Percentiles rank a stretch among this genome's conserved stretches.
These are phyloP conservation scores for Scolopax mira DNA, from an alignment of 2,113 vertebrate species.

Conservation along the genomic window DNA sequence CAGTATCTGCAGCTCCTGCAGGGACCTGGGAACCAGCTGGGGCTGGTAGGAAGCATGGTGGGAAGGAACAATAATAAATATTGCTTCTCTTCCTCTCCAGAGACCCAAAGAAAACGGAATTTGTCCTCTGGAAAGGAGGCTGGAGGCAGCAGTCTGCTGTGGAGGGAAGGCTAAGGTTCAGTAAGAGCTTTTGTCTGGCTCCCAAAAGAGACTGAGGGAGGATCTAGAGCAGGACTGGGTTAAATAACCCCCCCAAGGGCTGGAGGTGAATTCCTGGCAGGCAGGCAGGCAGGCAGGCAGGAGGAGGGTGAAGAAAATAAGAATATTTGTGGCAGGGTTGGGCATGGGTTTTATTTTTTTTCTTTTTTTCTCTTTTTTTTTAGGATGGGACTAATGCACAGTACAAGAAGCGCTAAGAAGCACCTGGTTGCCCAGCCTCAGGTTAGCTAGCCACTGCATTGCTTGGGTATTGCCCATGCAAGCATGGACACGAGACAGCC, in stretches of 20 bases:
- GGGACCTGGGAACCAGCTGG: neutral
- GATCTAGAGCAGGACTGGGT: neutral
- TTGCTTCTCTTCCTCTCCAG: slow-evolving; percentile 21
- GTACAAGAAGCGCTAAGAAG: neutral
- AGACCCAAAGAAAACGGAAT: neutral
- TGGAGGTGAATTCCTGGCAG: neutral
- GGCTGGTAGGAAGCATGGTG: neutral
- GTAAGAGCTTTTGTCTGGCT: neutral
- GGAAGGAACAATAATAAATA: neutral
- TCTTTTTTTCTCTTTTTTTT: neutral
- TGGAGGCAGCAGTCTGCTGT: neutral
- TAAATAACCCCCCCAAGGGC: neutral
- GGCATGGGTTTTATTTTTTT: neutral
- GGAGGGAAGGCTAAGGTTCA: neutral
- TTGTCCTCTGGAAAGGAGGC: neutral
- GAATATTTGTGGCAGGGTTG: neutral
- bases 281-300: neutral
- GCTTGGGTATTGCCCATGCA: neutral
- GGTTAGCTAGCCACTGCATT: neutral
- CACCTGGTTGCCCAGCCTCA: neutral
- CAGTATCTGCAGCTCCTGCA: neutral
- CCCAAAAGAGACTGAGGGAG: neutral
- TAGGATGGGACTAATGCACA: neutral
- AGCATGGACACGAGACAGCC: neutral
- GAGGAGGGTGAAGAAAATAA: neutral